These are phyloP conservation scores for Erebia aethiops DNA, from an alignment of 2,888 invertebrate genomes.

Conservation along the genomic window DNA sequence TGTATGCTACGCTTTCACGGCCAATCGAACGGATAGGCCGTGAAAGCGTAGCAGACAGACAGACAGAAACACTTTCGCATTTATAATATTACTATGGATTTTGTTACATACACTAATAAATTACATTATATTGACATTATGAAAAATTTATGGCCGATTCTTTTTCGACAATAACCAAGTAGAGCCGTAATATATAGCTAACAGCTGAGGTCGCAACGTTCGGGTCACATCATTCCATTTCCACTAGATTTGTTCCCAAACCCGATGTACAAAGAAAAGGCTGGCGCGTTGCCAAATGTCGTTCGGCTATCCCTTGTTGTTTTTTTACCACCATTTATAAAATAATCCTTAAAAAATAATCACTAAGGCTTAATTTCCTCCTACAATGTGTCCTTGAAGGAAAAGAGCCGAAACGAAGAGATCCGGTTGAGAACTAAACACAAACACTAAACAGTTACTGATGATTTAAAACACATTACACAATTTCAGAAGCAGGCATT, in stretches of 20 bases:
- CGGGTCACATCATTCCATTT: slow-evolving; percentile 46
- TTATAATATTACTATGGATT: no score
- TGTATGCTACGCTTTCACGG: no score
- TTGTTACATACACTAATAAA: neutral
- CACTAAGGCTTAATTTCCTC: neutral
- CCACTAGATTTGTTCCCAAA: slow-evolving; percentile 64
- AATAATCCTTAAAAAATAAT: slow-evolving; percentile 37
- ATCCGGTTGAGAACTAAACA: no score
- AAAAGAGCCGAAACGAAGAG: no score
- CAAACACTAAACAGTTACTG: no score
- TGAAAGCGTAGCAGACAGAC: no score
- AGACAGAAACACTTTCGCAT: no score
- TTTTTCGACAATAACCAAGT: slow-evolving; percentile 14
- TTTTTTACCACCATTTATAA: slow-evolving; percentile 65
- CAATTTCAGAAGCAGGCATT: no score
- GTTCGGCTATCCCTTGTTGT: slow-evolving; percentile 66
- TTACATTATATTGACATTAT: slow-evolving; percentile 3
- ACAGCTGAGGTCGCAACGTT: slow-evolving; percentile 38
- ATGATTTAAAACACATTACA: no score
- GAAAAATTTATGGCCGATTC: slow-evolving; percentile 7
- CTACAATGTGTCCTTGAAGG: no score
- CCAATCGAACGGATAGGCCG: no score
- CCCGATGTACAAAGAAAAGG: slow-evolving; percentile 53
- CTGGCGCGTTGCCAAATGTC: slow-evolving; percentile 70
- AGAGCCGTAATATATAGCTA: slow-evolving; percentile 23